Evolutionary conservation across 2,888 invertebrate species (phyloP).

Genomic region (Drosophila kuntzei): DNA sequence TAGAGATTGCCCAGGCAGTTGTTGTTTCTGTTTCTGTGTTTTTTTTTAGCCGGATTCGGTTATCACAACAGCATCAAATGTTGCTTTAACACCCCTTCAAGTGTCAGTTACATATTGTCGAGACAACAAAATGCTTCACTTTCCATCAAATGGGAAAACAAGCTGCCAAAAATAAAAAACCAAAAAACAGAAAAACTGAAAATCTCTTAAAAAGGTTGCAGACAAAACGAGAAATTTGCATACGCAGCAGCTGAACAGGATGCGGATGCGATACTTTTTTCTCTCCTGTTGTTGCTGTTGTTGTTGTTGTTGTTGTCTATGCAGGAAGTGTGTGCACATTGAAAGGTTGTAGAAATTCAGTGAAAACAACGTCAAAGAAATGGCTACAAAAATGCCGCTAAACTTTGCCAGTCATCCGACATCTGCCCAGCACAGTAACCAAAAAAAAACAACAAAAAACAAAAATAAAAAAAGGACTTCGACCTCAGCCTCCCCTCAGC

Average conservation of each 20-base stretch:
- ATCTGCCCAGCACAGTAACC: slow-evolving; percentile 50
- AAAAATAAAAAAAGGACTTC: slow-evolving; percentile 12
- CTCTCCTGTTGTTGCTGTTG: slow-evolving; percentile 40
- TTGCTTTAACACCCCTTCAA: slow-evolving; percentile 79
- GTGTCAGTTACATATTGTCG: slow-evolving; percentile 81
- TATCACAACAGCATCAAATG: slow-evolving; percentile 73
- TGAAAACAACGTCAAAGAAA: slow-evolving; percentile 63
- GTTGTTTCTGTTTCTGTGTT: slow-evolving; percentile 21
- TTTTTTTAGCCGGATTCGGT: slow-evolving; percentile 42
- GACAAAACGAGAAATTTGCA: slow-evolving; percentile 71
- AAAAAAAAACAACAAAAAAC: neutral
- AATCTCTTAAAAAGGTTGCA: slow-evolving; percentile 73
- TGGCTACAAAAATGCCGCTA: slow-evolving; percentile 67
- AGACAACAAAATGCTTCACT: slow-evolving; percentile 75
- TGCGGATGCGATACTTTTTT: slow-evolving; percentile 55
- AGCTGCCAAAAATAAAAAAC: slow-evolving; percentile 29
- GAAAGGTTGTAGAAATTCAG: slow-evolving; percentile 56
- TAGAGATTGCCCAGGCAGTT: slow-evolving; percentile 53
- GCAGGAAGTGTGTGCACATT: slow-evolving; percentile 74
- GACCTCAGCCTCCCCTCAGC: slow-evolving; percentile 38
- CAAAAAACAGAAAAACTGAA: slow-evolving; percentile 10
- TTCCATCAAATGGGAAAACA: slow-evolving; percentile 59
- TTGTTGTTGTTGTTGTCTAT: slow-evolving; percentile 68
- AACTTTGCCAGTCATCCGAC: slow-evolving; percentile 65
- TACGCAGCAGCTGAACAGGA: slow-evolving; percentile 60